These are phyloP conservation scores for Semnopithecus entellus DNA, from an alignment of 2,113 vertebrate genomes.

Conservation along the genomic window DNA sequence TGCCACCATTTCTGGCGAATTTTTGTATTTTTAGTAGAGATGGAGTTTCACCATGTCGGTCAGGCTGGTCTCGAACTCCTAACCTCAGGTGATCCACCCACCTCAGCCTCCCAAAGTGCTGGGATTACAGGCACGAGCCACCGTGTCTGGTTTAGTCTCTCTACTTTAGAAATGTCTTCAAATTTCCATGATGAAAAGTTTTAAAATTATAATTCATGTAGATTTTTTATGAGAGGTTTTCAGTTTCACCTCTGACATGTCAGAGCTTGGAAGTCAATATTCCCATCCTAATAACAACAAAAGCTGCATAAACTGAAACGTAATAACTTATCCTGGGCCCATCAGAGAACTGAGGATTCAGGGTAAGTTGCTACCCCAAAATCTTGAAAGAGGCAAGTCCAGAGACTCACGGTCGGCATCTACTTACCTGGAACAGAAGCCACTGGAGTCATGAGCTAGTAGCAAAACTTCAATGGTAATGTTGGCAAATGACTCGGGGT, in stretches of 20 bases:
- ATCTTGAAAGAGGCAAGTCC: background rate
- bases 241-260: background rate
- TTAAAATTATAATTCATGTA: background rate
- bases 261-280: background rate
- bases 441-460: background rate
- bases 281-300: background rate
- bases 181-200: background rate
- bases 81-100: too few species aligned
- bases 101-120: too few species aligned
- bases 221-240: background rate
- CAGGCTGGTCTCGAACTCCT: too few species aligned
- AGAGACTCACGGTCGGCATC: background rate
- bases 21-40: too few species aligned
- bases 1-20: too few species aligned
- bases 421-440: background rate
- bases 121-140: too few species aligned
- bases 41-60: too few species aligned
- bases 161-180: background rate
- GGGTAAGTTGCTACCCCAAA: too few species aligned
- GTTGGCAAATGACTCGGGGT: background rate
- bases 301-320: background rate
- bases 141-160: too few species aligned
- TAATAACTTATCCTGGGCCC: background rate
- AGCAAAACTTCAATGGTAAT: background rate
- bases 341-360: too few species aligned